A percentile compares a stretch with the other conserved stretches of the same genome.
These are phyloP conservation scores for Agrilus cyanescens DNA, from an alignment of 2,888 invertebrate species.

Conservation along the genomic window DNA sequence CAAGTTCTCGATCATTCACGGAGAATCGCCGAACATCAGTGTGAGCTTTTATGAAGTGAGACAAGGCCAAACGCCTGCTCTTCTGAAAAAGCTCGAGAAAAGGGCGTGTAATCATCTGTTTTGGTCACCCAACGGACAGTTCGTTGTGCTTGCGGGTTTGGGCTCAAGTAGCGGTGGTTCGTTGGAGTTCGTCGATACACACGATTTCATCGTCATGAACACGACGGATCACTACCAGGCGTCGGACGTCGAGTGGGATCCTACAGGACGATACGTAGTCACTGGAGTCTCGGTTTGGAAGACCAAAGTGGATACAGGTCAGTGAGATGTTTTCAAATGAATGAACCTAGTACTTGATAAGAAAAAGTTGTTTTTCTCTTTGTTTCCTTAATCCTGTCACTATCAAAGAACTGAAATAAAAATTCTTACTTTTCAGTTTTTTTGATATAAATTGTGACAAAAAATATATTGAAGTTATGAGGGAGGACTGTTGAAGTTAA, in stretches of 20 bases:
- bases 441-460: too few relatives aligned
- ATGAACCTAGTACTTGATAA: too few relatives aligned
- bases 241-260: conserved; percentile 98
- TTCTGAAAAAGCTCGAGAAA: conserved; percentile 80
- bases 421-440: too few relatives aligned
- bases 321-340: conserved; percentile 8
- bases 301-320: conserved; percentile 68
- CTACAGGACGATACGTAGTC: conserved; percentile 93
- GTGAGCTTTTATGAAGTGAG: conserved; percentile 91
- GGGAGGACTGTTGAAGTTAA: conserved; percentile 2
- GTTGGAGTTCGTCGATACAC: conserved; percentile 89
- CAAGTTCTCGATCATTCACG: conserved; percentile 94
- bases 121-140: conserved; percentile 94
- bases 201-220: conserved; percentile 92
- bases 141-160: conserved; percentile 85
- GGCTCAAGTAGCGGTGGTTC: conserved; percentile 79
- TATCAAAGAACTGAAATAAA: too few relatives aligned
- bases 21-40: conserved; percentile 72
- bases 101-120: conserved; percentile 84
- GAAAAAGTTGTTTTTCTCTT: too few relatives aligned
- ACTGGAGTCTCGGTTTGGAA: conserved; percentile 94
- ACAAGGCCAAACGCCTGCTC: conserved; percentile 76
- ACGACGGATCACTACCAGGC: conserved; percentile 84
- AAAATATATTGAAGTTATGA: not conserved
- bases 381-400: too few relatives aligned